These are phyloP conservation scores for Porites cylindrica DNA, from an alignment of 92 coral and sea anemone genomes.

Conservation along the genomic window DNA sequence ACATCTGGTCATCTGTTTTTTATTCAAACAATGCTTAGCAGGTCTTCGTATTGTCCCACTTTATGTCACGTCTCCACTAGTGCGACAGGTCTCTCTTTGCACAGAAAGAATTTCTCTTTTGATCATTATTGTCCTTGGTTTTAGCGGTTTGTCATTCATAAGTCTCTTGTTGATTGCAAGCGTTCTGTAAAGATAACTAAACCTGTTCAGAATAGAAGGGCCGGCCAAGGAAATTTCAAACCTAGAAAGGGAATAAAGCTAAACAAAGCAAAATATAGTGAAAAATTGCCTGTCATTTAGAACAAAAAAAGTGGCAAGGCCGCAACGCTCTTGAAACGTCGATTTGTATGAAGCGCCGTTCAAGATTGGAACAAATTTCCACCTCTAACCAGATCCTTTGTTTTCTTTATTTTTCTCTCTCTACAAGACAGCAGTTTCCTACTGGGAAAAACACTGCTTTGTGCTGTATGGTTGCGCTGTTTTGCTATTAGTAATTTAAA, in stretches of 20 bases:
- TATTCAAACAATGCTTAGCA: constrained; percentile 47
- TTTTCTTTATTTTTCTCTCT: constrained; percentile 7
- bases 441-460: too few species aligned
- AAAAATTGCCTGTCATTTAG: background rate
- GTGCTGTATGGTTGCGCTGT: constrained; percentile 19
- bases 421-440: constrained; percentile 12
- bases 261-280: background rate
- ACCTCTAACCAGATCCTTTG: background rate
- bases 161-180: background rate
- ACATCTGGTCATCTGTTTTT: constrained; percentile 40
- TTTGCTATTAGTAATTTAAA: constrained; percentile 45
- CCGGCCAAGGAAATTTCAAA: too few species aligned
- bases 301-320: too few species aligned
- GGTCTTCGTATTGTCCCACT: constrained; percentile 35
- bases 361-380: constrained; percentile 22
- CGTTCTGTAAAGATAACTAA: background rate
- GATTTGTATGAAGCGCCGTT: background rate
- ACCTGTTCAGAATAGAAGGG: too few species aligned
- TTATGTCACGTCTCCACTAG: background rate
- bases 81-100: constrained; percentile 19
- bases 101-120: constrained; percentile 35
- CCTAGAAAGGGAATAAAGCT: background rate
- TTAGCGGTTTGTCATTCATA: background rate
- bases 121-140: constrained; percentile 6
- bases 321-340: background rate